Percentiles rank a stretch among this genome's conserved stretches.
Evolutionary conservation across 2,888 invertebrate genomes (phyloP).

Genomic region (Stramonita haemastoma): DNA sequence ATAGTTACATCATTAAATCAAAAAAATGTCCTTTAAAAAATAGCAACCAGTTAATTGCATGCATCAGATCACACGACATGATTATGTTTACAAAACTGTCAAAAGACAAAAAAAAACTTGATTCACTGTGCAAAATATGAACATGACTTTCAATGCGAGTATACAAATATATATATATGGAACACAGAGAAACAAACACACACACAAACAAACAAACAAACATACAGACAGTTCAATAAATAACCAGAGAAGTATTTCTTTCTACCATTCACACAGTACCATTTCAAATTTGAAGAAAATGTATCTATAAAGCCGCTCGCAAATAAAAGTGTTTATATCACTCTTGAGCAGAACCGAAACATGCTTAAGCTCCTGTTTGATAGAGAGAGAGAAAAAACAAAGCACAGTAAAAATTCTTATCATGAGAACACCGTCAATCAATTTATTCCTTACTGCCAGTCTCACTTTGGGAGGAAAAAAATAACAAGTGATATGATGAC

Average conservation of each 20-base stretch:
- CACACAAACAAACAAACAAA: background rate
- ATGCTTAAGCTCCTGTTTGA: slow-evolving; percentile 12
- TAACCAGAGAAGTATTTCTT: slow-evolving; percentile 12
- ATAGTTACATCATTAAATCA: background rate
- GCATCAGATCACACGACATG: slow-evolving; percentile 29
- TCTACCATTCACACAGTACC: slow-evolving; percentile 31
- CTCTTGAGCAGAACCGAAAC: slow-evolving; percentile 13
- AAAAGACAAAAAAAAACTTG: slow-evolving; percentile 1
- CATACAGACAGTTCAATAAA: slow-evolving; percentile 1
- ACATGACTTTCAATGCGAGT: background rate
- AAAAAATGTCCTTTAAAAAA: background rate
- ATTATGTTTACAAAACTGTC: slow-evolving; percentile 6
- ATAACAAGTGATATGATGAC: too few species aligned
- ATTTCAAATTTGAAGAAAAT: slow-evolving; percentile 7
- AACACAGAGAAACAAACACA: background rate
- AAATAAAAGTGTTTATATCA: background rate
- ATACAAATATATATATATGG: slow-evolving; percentile 6
- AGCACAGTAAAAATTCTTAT: too few species aligned
- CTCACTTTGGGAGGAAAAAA: too few species aligned
- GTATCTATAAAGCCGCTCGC: slow-evolving; percentile 1
- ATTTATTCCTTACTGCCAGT: background rate
- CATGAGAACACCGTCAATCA: slow-evolving; percentile 1
- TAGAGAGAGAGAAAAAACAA: too few species aligned
- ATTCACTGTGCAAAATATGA: slow-evolving; percentile 24
- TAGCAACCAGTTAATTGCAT: slow-evolving; percentile 29